phyloP scores from a whole-genome alignment of 2,113 vertebrate species.

The Ceyx melanurus region DNA sequence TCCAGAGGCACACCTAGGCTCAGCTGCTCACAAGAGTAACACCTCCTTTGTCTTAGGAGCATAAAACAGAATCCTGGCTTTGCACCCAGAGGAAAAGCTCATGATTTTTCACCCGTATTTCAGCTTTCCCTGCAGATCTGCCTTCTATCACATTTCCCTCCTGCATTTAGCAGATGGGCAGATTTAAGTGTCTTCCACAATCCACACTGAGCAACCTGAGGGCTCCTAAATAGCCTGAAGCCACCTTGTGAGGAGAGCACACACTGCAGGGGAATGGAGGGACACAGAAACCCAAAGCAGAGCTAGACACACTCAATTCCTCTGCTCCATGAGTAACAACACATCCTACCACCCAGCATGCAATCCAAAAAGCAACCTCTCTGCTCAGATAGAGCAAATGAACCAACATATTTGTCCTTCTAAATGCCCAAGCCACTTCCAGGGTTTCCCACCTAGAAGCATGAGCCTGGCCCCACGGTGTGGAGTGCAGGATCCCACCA shows the following conservation, averaged over 20 bases:
- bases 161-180: not conserved
- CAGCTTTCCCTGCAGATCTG: not conserved
- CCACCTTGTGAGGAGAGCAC: not conserved
- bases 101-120: not conserved
- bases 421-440: not conserved
- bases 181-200: not conserved
- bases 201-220: not conserved
- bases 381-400: not conserved
- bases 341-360: not conserved
- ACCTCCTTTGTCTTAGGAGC: not conserved
- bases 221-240: not conserved
- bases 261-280: not conserved
- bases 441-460: not conserved
- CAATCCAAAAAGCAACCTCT: not conserved
- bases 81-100: not conserved
- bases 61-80: not conserved
- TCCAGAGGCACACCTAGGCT: not conserved
- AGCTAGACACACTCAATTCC: not conserved
- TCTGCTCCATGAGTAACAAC: not conserved
- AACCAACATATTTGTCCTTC: not conserved
- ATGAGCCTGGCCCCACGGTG: accelerated
- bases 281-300: not conserved
- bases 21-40: not conserved
- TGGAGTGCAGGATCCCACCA: not conserved
- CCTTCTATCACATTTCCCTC: not conserved